Evolutionary conservation across 2,797 vertebrate genomes (phyloP).

Genomic region (Parambassis ranga): DNA sequence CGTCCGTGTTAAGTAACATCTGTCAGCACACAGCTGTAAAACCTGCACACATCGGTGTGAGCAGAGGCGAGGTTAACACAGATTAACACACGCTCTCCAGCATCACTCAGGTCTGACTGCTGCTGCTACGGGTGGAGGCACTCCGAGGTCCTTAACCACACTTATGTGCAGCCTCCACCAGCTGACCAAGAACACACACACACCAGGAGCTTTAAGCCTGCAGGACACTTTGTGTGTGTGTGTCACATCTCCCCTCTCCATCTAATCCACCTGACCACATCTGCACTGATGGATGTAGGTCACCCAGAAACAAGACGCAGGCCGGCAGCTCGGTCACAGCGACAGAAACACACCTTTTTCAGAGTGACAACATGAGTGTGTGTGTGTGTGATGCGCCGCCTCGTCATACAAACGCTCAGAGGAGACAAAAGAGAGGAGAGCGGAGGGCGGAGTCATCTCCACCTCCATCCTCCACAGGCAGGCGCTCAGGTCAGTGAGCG

Average conservation of each 20-base stretch:
- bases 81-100: not conserved
- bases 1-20: not conserved
- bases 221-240: too few species aligned
- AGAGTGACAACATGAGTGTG: not conserved
- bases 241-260: constrained; percentile 7
- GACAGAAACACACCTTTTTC: not conserved
- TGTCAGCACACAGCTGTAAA: not conserved
- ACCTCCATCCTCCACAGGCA: too few species aligned
- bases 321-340: constrained; percentile 1
- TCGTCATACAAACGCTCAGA: not conserved
- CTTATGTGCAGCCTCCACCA: constrained; percentile 8
- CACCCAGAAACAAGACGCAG: constrained; percentile 47
- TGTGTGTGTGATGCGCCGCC: not conserved
- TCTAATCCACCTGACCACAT: constrained; percentile 57
- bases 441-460: too few species aligned
- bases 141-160: constrained; percentile 4
- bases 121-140: not conserved
- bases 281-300: constrained; percentile 38
- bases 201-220: too few species aligned
- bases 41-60: not conserved
- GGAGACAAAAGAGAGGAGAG: too few species aligned
- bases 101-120: not conserved
- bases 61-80: constrained; percentile 11
- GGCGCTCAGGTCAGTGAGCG: too few species aligned
- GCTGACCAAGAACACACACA: too few species aligned